Conservation (phyloP, 2,797 vertebrate genomes). For the Catostomus latipinnis region DNA sequence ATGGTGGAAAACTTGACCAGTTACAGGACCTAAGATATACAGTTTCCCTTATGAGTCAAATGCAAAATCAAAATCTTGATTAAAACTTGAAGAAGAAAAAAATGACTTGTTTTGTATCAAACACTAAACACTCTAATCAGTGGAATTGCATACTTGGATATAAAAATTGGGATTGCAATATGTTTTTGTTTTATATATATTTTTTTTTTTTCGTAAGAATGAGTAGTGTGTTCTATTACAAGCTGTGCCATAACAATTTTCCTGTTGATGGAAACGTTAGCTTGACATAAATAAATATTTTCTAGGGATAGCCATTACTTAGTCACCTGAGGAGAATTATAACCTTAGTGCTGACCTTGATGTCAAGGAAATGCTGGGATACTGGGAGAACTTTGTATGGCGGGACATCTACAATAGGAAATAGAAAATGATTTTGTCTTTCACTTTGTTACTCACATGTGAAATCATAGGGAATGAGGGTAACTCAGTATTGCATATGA, state of each 20-base stretch:
- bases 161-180: background rate
- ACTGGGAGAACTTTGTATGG: conserved; percentile 6
- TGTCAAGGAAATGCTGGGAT: background rate
- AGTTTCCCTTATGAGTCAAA: too few species aligned
- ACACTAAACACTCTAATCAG: too few species aligned
- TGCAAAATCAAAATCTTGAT: too few species aligned
- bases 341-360: background rate
- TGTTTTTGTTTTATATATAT: background rate
- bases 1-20: too few species aligned
- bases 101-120: too few species aligned
- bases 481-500: background rate
- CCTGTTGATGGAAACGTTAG: background rate
- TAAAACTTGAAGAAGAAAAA: too few species aligned
- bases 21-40: too few species aligned
- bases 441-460: background rate
- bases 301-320: background rate
- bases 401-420: background rate
- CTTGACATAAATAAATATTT: background rate
- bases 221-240: background rate
- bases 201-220: background rate
- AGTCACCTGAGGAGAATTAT: background rate
- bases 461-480: background rate
- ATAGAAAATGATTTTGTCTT: background rate
- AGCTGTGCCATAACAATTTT: too few species aligned
- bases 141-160: too few species aligned